Conservation (phyloP, 2,888 invertebrate species). For the Steinernema hermaphroditum region DNA sequence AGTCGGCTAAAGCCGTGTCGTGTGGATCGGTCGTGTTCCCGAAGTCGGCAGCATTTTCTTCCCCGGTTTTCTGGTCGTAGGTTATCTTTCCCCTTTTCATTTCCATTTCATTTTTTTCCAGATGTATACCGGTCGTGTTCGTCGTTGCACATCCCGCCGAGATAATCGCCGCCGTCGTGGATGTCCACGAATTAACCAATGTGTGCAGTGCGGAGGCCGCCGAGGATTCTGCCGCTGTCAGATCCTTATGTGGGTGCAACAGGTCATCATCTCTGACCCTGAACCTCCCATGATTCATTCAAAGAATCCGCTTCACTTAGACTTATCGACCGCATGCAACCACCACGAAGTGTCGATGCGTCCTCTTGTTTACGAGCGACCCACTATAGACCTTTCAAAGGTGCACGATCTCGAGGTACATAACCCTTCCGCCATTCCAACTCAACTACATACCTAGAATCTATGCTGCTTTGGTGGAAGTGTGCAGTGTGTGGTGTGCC, state of each 20-base stretch:
- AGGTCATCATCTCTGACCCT: background rate
- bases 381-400: background rate
- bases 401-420: background rate
- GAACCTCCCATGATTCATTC: background rate
- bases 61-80: background rate
- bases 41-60: no score
- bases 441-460: no score
- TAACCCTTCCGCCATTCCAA: background rate
- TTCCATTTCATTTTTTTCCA: background rate
- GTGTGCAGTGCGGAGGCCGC: background rate
- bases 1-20: no score
- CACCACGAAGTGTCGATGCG: background rate
- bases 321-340: background rate
- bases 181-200: background rate
- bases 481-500: background rate
- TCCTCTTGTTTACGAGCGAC: background rate
- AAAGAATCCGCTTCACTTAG: background rate
- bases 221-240: conserved; percentile 17
- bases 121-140: background rate
- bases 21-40: no score
- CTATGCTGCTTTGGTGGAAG: background rate
- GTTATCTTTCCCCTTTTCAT: background rate
- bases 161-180: background rate
- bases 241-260: background rate
- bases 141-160: background rate